Conservation (phyloP, 2,113 vertebrate species). For the Lathamus discolor region DNA sequence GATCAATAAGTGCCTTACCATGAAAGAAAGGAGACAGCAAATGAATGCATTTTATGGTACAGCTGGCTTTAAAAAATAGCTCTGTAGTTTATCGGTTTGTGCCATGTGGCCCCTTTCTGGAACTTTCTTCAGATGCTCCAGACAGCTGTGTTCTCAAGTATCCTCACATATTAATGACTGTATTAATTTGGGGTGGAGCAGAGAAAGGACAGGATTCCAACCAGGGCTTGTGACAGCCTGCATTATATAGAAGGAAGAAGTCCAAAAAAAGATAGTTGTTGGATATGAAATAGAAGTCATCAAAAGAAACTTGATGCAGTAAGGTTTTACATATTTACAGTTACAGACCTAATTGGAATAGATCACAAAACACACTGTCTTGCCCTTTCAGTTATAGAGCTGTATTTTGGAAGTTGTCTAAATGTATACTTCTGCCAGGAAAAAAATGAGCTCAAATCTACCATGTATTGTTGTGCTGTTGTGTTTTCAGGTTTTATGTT, state of each 20-base stretch:
- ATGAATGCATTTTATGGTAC: not conserved
- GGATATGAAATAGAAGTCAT: not conserved
- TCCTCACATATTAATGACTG: not conserved
- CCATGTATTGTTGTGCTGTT: not conserved
- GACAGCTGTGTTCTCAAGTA: not conserved
- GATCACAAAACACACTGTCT: not conserved
- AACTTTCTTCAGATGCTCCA: not conserved
- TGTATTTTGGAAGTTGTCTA: not conserved
- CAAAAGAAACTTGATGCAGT: not conserved
- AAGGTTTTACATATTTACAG: not conserved
- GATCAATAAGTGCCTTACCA: not conserved
- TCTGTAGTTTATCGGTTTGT: slow-evolving; percentile 17
- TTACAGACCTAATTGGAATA: not conserved
- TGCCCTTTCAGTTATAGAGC: not conserved
- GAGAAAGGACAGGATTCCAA: not conserved
- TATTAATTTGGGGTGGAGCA: not conserved
- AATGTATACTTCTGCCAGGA: not conserved
- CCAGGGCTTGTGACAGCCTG: not conserved
- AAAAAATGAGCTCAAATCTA: not conserved
- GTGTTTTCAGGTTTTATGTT: not conserved
- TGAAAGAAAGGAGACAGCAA: not conserved
- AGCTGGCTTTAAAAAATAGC: not conserved
- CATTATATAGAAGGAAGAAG: not conserved
- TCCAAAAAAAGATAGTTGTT: not conserved
- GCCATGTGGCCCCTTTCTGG: not conserved